Conservation (phyloP, 2,113 vertebrate genomes). For the Sturnus vulgaris region DNA sequence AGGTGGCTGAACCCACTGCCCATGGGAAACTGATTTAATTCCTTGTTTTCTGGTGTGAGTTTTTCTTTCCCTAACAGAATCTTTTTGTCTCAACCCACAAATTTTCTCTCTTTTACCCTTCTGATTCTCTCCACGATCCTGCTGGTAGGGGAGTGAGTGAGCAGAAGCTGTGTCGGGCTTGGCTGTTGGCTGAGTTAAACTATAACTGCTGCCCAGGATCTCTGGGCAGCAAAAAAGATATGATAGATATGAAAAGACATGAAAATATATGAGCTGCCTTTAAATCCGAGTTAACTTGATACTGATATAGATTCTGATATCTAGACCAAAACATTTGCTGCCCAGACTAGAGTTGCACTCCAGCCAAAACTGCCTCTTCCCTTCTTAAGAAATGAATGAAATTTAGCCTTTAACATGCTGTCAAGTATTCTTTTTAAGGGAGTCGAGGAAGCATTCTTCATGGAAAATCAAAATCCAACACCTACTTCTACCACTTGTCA, state of each 20-base stretch:
- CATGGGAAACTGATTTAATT: neutral
- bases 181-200: neutral
- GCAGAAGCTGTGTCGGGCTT: fast-evolving
- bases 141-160: fast-evolving
- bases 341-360: neutral
- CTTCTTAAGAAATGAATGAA: neutral
- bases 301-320: neutral
- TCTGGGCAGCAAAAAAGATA: neutral
- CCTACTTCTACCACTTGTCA: neutral
- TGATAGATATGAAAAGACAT: neutral
- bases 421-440: neutral
- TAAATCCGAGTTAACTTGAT: neutral
- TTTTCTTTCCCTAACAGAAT: neutral
- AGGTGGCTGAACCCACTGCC: neutral
- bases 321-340: neutral
- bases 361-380: neutral
- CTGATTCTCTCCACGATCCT: fast-evolving
- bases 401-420: neutral
- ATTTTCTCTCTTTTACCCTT: neutral
- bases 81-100: too few species aligned
- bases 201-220: neutral
- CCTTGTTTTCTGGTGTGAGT: neutral
- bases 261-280: neutral
- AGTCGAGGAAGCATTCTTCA: neutral
- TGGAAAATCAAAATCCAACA: neutral